Evolutionary conservation across 2,888 invertebrate genomes (phyloP).

Genomic region (Campoplex nolae): DNA sequence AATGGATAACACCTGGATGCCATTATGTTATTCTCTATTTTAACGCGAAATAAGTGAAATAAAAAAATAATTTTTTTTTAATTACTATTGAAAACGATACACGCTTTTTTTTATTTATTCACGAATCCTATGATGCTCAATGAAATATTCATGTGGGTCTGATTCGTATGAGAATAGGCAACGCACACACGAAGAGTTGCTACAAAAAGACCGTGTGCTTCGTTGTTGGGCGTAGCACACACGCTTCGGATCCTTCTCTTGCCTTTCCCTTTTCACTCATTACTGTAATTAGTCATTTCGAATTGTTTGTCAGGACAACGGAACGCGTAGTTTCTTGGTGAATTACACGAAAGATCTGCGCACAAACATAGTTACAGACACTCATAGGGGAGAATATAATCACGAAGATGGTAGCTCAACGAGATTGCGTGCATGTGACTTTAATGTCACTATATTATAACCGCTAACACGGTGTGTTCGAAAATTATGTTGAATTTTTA

Average conservation of each 20-base stretch:
- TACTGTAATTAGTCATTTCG: slow-evolving; percentile 75
- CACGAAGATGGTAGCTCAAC: slow-evolving; percentile 4
- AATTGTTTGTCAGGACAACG: slow-evolving; percentile 70
- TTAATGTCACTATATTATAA: slow-evolving; percentile 51
- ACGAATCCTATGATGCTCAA: not conserved
- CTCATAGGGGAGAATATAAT: slow-evolving; percentile 45
- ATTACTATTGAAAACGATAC: slow-evolving; percentile 18
- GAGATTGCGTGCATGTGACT: slow-evolving; percentile 39
- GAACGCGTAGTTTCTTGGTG: slow-evolving; percentile 11
- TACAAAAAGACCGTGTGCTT: slow-evolving; percentile 63
- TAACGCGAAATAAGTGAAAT: slow-evolving; percentile 76
- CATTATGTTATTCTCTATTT: slow-evolving; percentile 81
- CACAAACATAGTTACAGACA: not conserved
- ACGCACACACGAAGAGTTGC: slow-evolving; percentile 8
- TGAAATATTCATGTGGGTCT: slow-evolving; percentile 35
- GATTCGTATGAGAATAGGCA: slow-evolving; percentile 49
- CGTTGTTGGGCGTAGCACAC: slow-evolving; percentile 50
- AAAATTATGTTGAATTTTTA: slow-evolving; percentile 47
- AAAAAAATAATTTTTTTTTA: slow-evolving; percentile 54
- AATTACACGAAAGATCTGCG: slow-evolving; percentile 46
- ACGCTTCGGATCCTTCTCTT: slow-evolving; percentile 60
- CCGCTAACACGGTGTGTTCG: slow-evolving; percentile 37
- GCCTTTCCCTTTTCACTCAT: slow-evolving; percentile 74
- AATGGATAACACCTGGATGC: slow-evolving; percentile 80
- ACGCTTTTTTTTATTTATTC: not conserved